A percentile compares a stretch with the other conserved stretches of the same genome.
Conservation (phyloP, 2,113 vertebrate genomes). For the Todiramphus chloris region DNA sequence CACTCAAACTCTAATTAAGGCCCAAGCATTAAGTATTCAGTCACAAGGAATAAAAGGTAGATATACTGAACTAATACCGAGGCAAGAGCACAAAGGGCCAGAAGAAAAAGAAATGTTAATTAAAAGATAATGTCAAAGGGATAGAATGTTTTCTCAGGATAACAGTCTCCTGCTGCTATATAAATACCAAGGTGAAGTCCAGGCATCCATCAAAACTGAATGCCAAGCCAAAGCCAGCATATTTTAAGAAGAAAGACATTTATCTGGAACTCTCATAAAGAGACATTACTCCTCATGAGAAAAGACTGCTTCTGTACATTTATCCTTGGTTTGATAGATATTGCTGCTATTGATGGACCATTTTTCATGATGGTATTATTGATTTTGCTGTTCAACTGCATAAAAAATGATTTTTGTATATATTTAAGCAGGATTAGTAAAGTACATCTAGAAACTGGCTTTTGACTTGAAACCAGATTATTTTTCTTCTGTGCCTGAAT, state of each 20-base stretch:
- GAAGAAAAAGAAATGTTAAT: slow-evolving; percentile 45
- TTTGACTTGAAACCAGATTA: background rate
- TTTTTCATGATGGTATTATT: background rate
- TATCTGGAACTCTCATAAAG: background rate
- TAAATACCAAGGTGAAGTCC: slow-evolving; percentile 43
- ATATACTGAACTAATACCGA: background rate
- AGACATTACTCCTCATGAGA: background rate
- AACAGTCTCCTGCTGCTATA: slow-evolving; percentile 3
- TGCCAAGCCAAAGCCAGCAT: background rate
- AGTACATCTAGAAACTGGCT: background rate
- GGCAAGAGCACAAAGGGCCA: background rate
- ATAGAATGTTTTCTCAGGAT: slow-evolving; percentile 19
- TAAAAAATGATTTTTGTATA: background rate
- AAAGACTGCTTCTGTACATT: background rate
- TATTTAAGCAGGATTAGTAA: background rate
- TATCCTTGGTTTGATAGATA: background rate
- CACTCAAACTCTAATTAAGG: background rate
- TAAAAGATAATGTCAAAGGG: slow-evolving; percentile 58
- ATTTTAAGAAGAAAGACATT: slow-evolving; percentile 14
- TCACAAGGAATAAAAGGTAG: background rate
- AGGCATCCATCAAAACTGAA: slow-evolving; percentile 53
- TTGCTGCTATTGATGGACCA: background rate
- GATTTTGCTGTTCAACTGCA: background rate
- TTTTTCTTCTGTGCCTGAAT: background rate
- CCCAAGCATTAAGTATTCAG: background rate